These are phyloP conservation scores for Hesperia comma DNA, from an alignment of 2,888 invertebrate genomes.

Conservation along the genomic window DNA sequence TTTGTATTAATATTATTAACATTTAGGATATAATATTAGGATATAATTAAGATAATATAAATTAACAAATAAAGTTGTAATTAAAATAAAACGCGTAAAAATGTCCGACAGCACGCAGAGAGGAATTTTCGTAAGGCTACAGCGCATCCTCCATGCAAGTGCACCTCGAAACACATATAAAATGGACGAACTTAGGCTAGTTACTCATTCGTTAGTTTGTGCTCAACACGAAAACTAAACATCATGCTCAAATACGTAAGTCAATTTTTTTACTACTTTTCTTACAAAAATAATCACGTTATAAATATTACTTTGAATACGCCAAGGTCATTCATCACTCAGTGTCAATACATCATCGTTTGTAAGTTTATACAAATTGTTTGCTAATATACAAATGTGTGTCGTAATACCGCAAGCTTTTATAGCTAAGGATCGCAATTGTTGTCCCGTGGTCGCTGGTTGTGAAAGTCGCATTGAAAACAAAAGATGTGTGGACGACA, in stretches of 20 bases:
- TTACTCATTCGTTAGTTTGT: conserved; percentile 81
- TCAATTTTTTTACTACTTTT: conserved; percentile 44
- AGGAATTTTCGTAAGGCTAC: conserved; percentile 47
- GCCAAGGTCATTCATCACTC: too few species aligned
- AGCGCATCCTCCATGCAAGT: conserved; percentile 72
- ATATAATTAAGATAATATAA: neutral
- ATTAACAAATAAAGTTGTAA: neutral
- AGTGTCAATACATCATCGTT: too few species aligned
- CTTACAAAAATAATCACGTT: neutral
- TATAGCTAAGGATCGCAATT: too few species aligned
- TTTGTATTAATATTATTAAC: too few species aligned
- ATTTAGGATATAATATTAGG: too few species aligned
- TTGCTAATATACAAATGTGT: too few species aligned
- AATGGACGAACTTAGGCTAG: conserved; percentile 71
- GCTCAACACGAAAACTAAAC: conserved; percentile 76
- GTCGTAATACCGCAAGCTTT: too few species aligned
- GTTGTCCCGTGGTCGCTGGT: too few species aligned
- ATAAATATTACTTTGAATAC: too few species aligned
- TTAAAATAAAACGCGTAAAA: neutral
- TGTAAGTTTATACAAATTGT: too few species aligned
- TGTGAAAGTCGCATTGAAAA: too few species aligned
- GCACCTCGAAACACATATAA: conserved; percentile 76
- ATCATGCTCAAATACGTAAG: conserved; percentile 82
- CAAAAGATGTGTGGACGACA: too few species aligned
- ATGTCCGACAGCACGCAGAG: conserved; percentile 4